Conservation (phyloP, 2,888 invertebrate genomes). For the Spodoptera exigua region DNA sequence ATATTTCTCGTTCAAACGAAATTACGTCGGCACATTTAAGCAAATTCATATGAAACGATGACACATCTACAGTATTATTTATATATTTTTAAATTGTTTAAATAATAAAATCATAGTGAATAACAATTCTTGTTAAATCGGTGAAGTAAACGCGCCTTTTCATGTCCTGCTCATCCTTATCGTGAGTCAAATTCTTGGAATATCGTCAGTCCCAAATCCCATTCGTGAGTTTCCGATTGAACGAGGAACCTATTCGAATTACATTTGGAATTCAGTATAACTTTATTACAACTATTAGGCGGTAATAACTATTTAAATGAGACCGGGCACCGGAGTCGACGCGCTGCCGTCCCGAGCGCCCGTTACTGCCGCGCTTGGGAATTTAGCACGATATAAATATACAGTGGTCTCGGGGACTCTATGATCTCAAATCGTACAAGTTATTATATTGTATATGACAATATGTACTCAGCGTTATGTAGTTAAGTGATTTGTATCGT, state of each 20-base stretch:
- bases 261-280: constrained; percentile 38
- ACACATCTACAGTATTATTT: too few relatives aligned
- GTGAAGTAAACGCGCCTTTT: too few relatives aligned
- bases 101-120: too few relatives aligned
- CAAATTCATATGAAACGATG: too few relatives aligned
- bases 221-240: constrained; percentile 21
- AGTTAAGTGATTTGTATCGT: neutral
- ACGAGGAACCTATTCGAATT: constrained; percentile 38
- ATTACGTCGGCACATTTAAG: too few relatives aligned
- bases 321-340: constrained; percentile 13
- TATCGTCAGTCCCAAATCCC: constrained; percentile 24
- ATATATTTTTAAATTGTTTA: too few relatives aligned
- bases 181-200: constrained; percentile 31
- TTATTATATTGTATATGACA: too few relatives aligned
- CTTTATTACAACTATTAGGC: constrained; percentile 45
- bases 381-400: constrained; percentile 23
- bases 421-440: constrained; percentile 17
- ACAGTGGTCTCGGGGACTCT: constrained; percentile 1
- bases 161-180: constrained; percentile 4
- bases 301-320: constrained; percentile 44
- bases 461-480: too few relatives aligned
- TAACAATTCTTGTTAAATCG: too few relatives aligned
- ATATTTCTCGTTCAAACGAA: too few relatives aligned
- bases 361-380: constrained; percentile 6
- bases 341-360: constrained; percentile 8